Percentiles rank a stretch among this genome's conserved stretches.
phyloP scores from a whole-genome alignment of 1,140 invertebrate genomes.

The Drosophila tsacasi region DNA sequence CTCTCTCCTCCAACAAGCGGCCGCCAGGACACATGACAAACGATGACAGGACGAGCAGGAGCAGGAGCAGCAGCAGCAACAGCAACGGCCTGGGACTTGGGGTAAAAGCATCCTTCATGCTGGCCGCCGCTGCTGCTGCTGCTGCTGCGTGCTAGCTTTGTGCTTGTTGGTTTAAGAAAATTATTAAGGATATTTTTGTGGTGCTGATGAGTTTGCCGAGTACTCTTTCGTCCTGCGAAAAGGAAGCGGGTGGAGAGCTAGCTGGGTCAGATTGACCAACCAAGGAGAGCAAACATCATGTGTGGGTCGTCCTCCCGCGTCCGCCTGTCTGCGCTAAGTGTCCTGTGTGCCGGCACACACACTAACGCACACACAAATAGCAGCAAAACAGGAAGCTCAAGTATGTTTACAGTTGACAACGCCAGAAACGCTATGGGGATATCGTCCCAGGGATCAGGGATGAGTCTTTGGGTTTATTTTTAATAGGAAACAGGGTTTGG shows the following conservation, averaged over 20 bases:
- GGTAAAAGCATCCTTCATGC: conserved; percentile 79
- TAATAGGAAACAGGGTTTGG: background rate
- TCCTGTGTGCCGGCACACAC: conserved; percentile 54
- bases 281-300: conserved; percentile 65
- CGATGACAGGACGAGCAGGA: conserved; percentile 63
- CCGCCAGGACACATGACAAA: conserved; percentile 77
- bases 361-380: conserved; percentile 61
- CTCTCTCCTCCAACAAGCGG: conserved; percentile 66
- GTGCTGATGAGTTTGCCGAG: conserved; percentile 84
- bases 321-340: conserved; percentile 46
- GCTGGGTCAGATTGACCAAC: conserved; percentile 65
- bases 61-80: background rate
- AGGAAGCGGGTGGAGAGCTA: background rate
- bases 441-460: conserved; percentile 40
- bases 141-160: conserved; percentile 64
- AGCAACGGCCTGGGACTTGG: background rate
- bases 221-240: conserved; percentile 61
- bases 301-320: conserved; percentile 37
- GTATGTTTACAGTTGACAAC: conserved; percentile 84
- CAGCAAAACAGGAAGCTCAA: conserved; percentile 84
- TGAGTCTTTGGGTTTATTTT: conserved; percentile 17
- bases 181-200: conserved; percentile 85
- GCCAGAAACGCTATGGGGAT: conserved; percentile 61
- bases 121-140: background rate
- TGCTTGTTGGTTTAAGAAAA: conserved; percentile 84